Percentiles rank a stretch among this genome's conserved stretches.
Evolutionary conservation across 2,888 invertebrate genomes (phyloP).

Genomic region (Drosophila rubida): DNA sequence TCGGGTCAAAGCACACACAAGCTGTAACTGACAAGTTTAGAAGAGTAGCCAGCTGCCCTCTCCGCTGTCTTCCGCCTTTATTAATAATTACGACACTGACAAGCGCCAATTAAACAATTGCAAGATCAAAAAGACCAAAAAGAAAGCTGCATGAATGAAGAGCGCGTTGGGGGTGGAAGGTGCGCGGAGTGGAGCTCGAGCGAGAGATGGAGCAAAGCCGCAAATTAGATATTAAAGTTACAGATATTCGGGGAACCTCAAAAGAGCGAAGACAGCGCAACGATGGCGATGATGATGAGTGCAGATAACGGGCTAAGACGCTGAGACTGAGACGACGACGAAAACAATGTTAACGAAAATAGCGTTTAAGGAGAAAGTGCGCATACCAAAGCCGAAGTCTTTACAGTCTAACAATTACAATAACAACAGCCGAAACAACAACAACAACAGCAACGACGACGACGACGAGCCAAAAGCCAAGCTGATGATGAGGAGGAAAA

Average conservation of each 20-base stretch:
- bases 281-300: constrained; percentile 6
- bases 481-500: constrained; percentile 26
- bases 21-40: constrained; percentile 54
- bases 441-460: constrained; percentile 49
- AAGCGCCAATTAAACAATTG: constrained; percentile 64
- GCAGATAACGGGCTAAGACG: constrained; percentile 40
- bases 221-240: constrained; percentile 69
- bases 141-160: constrained; percentile 32
- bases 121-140: constrained; percentile 14
- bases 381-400: constrained; percentile 70
- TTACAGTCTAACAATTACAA: constrained; percentile 74
- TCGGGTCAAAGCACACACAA: constrained; percentile 18
- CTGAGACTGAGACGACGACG: constrained; percentile 8
- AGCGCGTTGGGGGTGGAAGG: constrained; percentile 8
- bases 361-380: constrained; percentile 78
- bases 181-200: constrained; percentile 24
- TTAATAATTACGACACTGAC: constrained; percentile 63
- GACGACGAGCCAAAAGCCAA: constrained; percentile 29
- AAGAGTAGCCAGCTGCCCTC: too few relatives aligned
- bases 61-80: constrained; percentile 6
- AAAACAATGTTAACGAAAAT: constrained; percentile 76
- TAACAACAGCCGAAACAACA: constrained; percentile 56
- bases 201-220: constrained; percentile 57
- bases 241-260: constrained; percentile 26
- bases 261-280: constrained; percentile 4